Evolutionary conservation across 2,113 vertebrate species (phyloP).

Genomic region (Cryptotis parvus): DNA sequence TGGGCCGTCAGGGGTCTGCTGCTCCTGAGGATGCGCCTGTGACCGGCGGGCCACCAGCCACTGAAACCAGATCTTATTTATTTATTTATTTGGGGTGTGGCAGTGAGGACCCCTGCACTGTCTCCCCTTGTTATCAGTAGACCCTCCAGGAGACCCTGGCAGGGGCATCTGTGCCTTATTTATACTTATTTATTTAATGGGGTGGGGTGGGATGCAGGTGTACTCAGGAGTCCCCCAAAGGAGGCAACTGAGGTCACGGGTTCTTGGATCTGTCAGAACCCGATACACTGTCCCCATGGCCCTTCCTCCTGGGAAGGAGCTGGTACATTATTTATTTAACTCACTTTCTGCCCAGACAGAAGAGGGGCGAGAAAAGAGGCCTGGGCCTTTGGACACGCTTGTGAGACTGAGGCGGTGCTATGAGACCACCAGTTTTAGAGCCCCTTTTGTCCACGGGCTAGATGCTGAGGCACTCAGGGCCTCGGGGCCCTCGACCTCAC

Average conservation of each 20-base stretch:
- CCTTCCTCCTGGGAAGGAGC: not conserved
- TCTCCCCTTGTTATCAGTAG: not conserved
- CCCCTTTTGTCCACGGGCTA: not conserved
- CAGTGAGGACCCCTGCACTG: not conserved
- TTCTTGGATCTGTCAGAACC: not conserved
- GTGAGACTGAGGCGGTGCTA: conserved; percentile 26
- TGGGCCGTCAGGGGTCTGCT: conserved; percentile 77
- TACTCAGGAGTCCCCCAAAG: not conserved
- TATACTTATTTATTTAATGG: conserved; percentile 83
- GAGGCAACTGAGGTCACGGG: not conserved
- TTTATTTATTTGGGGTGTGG: conserved; percentile 80
- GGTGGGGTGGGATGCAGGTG: not conserved
- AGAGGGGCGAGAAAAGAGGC: not conserved
- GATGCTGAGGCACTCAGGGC: not conserved
- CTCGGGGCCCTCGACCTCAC: not conserved
- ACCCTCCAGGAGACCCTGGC: conserved; percentile 12
- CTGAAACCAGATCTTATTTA: conserved; percentile 77
- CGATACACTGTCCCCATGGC: not conserved
- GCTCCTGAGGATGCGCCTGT: conserved; percentile 78
- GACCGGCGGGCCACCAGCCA: not conserved
- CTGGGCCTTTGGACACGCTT: conserved; percentile 45
- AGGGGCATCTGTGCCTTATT: conserved; percentile 70
- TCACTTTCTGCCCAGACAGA: conserved; percentile 44
- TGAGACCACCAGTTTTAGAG: not conserved
- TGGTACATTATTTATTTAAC: conserved; percentile 76